A percentile compares a stretch with the other conserved stretches of the same genome.
phyloP scores from a whole-genome alignment of 2,113 vertebrate species.

The Varanus komodoensis region DNA sequence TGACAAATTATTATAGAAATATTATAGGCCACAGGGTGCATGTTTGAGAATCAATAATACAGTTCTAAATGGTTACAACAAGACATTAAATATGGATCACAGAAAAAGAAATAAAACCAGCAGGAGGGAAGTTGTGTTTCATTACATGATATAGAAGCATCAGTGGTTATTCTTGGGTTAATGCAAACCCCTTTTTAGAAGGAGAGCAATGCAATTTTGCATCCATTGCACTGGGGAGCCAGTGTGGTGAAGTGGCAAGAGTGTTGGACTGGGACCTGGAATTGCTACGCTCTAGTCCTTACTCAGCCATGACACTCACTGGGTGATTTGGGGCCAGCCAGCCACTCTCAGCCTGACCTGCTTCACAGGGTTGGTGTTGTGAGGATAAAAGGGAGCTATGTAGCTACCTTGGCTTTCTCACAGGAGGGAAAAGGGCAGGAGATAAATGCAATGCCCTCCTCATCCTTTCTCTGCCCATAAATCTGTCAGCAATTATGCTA shows the following conservation, averaged over 20 bases:
- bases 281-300: too few species aligned
- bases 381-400: too few species aligned
- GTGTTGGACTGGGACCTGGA: too few species aligned
- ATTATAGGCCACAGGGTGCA: neutral
- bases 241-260: too few species aligned
- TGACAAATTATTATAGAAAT: neutral
- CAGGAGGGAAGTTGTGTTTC: neutral
- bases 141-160: constrained; percentile 22
- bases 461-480: neutral
- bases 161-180: neutral
- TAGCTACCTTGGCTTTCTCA: too few species aligned
- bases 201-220: neutral
- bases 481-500: too few species aligned
- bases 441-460: too few species aligned
- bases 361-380: too few species aligned
- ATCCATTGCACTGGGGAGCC: neutral
- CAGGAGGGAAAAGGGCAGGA: too few species aligned
- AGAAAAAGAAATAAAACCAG: constrained; percentile 44
- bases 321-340: too few species aligned
- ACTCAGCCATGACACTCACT: too few species aligned
- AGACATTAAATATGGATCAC: constrained; percentile 63
- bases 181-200: neutral
- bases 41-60: constrained; percentile 33
- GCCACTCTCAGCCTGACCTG: too few species aligned
- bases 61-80: constrained; percentile 53